phyloP scores from a whole-genome alignment of 2,113 vertebrate genomes.

The Forbesichthys agassizii region DNA sequence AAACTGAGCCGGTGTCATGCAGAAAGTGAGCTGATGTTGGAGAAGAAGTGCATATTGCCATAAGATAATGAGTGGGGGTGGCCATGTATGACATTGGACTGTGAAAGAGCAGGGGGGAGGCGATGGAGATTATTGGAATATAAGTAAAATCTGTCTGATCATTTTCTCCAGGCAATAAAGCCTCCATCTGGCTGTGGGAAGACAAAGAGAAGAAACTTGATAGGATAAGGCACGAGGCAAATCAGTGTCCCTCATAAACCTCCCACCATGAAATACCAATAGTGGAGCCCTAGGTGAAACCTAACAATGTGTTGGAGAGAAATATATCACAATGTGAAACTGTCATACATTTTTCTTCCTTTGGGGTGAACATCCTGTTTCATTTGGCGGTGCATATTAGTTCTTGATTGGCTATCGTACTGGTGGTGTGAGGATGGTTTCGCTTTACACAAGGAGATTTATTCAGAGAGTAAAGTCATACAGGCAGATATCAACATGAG shows the following conservation, averaged over 20 bases:
- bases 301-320: too few relatives aligned
- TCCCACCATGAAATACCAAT: neutral
- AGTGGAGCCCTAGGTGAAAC: neutral
- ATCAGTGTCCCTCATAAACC: neutral
- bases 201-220: neutral
- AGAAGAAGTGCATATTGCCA: neutral
- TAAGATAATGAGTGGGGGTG: constrained; percentile 11
- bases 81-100: neutral
- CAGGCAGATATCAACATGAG: too few relatives aligned
- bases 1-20: constrained; percentile 14
- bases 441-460: too few relatives aligned
- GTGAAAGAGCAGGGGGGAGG: neutral
- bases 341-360: too few relatives aligned
- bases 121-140: constrained; percentile 53
- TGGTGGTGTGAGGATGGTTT: too few relatives aligned
- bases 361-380: too few relatives aligned
- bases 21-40: constrained; percentile 1
- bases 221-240: neutral
- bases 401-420: too few relatives aligned
- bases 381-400: too few relatives aligned
- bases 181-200: constrained; percentile 23
- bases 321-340: too few relatives aligned
- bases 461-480: too few relatives aligned
- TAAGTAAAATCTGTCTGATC: constrained; percentile 55
- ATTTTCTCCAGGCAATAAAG: constrained; percentile 54